Evolutionary conservation across 2,888 invertebrate genomes (phyloP).

Genomic region (Nephrotoma appendiculata): DNA sequence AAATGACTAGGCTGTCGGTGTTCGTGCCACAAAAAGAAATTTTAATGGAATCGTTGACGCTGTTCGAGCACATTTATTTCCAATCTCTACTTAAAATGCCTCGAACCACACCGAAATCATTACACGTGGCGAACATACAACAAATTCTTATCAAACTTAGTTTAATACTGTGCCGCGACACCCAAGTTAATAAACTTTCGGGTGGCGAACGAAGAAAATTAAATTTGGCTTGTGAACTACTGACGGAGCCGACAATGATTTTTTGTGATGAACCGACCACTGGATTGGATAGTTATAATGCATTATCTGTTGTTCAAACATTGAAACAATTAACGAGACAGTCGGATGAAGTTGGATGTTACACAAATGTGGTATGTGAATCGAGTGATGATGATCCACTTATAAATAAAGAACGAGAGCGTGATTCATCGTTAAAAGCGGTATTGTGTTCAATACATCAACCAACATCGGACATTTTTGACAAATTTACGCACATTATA

Average conservation of each 20-base stretch:
- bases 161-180: constrained; percentile 52
- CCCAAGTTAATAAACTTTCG: constrained; percentile 60
- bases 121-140: constrained; percentile 24
- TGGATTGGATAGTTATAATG: constrained; percentile 80
- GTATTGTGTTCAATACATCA: constrained; percentile 84
- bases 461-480: constrained; percentile 74
- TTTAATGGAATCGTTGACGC: constrained; percentile 61
- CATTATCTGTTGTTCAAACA: constrained; percentile 61
- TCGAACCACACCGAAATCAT: constrained; percentile 32
- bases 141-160: constrained; percentile 44
- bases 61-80: constrained; percentile 70
- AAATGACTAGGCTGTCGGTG: constrained; percentile 61
- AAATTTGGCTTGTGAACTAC: constrained; percentile 56
- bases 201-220: constrained; percentile 82
- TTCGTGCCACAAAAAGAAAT: constrained; percentile 80
- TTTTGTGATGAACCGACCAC: constrained; percentile 93
- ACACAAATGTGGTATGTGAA: background rate
- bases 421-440: constrained; percentile 36
- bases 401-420: background rate
- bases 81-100: constrained; percentile 72
- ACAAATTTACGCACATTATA: constrained; percentile 65
- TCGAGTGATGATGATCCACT: background rate
- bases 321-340: constrained; percentile 42
- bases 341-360: background rate
- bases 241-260: constrained; percentile 75